Base-by-base conservation (phyloP, 2,113 vertebrate species). In the Zapus hudsonius region DNA sequence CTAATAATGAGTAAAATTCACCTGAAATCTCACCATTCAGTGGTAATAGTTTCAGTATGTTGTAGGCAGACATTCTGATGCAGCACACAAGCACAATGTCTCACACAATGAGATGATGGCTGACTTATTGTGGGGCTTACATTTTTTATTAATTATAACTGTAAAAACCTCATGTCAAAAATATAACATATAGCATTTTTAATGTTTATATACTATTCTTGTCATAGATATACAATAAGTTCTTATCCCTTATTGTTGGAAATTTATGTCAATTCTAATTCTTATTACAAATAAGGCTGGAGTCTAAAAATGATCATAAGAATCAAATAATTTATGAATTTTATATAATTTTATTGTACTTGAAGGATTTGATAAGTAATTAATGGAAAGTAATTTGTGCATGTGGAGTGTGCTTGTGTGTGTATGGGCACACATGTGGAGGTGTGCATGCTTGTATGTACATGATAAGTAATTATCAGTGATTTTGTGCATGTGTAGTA, bases 1-100 rank as follows among this genome's bases (percentile, higher is more conserved):
- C 82, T 93, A 94, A 94, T 94, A 55, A 83, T 87, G 91, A 92
- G 89, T 81, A 87, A 93, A 91, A 91, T 64, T 95, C 83, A 95
- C 52, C 85, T 74, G 79, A 94, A 91, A 82, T 82, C 38, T 80
- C 17, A 92, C 40, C 66, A 88, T 47, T 52, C 57, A 90, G 74
- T 84, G 85, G 90, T 90, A 93, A 90, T 92, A 91, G 74, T 64
- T 78, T 89, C n/a, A 93, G 36, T 31, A 81, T 90, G 86, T 85
- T 69, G 82, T 59, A 76, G 42, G 42, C 31, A 92, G 67, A 57
- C 36, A 59, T 70, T 91, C 81, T 92, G 81, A 47, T 55, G 9
- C 7, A 81, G 61, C 4, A 74, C 22, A 75, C 40, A 81, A 84
- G 89, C 42, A 79, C 4, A 84, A 55, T 89, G 90, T 79, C 75